Percentiles rank a stretch among this genome's conserved stretches.
phyloP scores from a whole-genome alignment of 2,797 vertebrate species.

The Australoheros facetus region DNA sequence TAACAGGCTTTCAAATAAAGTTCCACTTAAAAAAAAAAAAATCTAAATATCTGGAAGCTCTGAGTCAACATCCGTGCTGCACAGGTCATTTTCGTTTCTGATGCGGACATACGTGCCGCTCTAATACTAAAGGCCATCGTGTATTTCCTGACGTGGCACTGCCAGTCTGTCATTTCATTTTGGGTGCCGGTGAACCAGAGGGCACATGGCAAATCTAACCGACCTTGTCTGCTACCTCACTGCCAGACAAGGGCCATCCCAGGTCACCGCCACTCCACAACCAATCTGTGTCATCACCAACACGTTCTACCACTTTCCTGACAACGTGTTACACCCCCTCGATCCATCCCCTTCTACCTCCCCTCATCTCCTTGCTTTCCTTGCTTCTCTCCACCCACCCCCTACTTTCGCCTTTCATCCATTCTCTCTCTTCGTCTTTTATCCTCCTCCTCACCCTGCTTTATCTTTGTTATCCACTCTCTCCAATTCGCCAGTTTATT shows the following conservation, averaged over 20 bases:
- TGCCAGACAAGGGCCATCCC: constrained; percentile 68
- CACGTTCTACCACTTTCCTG: constrained; percentile 56
- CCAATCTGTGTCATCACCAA: constrained; percentile 70
- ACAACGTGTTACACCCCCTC: constrained; percentile 60
- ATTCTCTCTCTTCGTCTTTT: constrained; percentile 27
- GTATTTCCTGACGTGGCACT: constrained; percentile 40
- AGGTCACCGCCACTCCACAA: constrained; percentile 72
- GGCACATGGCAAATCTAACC: constrained; percentile 50
- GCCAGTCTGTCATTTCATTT: constrained; percentile 35
- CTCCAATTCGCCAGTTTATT: constrained; percentile 37
- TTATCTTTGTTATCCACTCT: constrained; percentile 55
- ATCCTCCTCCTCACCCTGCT: constrained; percentile 53
- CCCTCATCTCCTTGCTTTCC: constrained; percentile 10
- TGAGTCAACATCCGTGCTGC: not conserved
- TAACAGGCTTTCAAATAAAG: not conserved
- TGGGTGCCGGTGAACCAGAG: constrained; percentile 43
- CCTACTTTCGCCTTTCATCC: constrained; percentile 46
- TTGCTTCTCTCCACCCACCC: constrained; percentile 33
- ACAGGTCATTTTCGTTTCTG: constrained; percentile 12
- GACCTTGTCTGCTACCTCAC: constrained; percentile 59
- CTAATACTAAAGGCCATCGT: constrained; percentile 20
- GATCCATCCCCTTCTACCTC: constrained; percentile 12
- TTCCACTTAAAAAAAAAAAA: not conserved
- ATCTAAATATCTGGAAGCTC: not conserved
- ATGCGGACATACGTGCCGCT: not conserved